These are phyloP conservation scores for Sebastes cheni DNA, from an alignment of 2,797 vertebrate genomes.

Conservation along the genomic window DNA sequence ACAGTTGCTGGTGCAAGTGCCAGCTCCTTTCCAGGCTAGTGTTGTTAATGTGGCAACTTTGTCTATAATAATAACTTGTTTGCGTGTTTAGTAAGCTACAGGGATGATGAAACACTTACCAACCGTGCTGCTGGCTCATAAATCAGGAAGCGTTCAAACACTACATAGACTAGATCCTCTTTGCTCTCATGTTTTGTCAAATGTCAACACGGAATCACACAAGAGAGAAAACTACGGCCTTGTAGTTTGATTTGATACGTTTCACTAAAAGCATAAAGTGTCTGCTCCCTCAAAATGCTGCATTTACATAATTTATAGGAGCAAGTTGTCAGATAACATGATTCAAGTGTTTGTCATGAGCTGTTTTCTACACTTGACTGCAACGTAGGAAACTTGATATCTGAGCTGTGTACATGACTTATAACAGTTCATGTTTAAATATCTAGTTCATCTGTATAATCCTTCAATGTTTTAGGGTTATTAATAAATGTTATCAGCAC, in stretches of 20 bases:
- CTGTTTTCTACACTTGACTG: background rate
- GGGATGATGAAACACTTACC: background rate
- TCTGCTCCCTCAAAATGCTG: background rate
- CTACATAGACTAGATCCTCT: background rate
- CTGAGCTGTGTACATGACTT: background rate
- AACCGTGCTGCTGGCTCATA: background rate
- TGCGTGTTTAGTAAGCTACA: background rate
- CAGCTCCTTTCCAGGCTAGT: background rate
- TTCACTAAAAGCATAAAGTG: background rate
- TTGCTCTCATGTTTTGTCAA: background rate
- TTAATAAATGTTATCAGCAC: background rate
- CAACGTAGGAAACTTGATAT: background rate
- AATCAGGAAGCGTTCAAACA: background rate
- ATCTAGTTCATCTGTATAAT: background rate
- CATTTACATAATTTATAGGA: background rate
- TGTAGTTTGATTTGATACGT: background rate
- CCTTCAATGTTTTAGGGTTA: background rate
- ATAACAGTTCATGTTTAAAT: background rate
- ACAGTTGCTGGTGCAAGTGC: background rate
- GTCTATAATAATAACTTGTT: background rate
- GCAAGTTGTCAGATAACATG: background rate
- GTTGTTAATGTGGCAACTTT: background rate
- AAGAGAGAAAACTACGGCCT: background rate
- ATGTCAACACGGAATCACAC: background rate
- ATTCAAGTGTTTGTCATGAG: background rate